Evolutionary conservation across 2,888 invertebrate genomes (phyloP).

Genomic region (Campopleginae sp.): DNA sequence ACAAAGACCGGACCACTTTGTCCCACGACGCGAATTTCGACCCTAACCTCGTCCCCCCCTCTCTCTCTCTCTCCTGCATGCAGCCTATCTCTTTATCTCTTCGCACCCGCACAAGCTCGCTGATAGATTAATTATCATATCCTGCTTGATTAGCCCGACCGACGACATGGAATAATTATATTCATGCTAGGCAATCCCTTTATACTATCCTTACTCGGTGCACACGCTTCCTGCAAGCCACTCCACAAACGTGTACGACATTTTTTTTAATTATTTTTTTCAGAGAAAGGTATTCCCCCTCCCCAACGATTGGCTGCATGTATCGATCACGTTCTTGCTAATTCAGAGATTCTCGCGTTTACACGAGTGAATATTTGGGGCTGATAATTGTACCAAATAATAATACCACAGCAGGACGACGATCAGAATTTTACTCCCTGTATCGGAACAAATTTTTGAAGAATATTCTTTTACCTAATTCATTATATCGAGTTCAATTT

Average conservation of each 20-base stretch:
- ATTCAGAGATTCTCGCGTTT: not conserved
- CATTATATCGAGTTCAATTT: too few relatives aligned
- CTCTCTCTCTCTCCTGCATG: not conserved
- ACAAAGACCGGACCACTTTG: constrained; percentile 63
- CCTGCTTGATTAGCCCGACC: constrained; percentile 65
- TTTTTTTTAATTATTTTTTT: not conserved
- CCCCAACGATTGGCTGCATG: not conserved
- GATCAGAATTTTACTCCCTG: not conserved
- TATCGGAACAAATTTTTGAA: not conserved
- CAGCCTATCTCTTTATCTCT: not conserved
- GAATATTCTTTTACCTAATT: too few relatives aligned
- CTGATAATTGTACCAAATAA: not conserved
- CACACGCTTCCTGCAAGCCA: not conserved
- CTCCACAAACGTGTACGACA: not conserved
- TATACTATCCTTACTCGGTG: constrained; percentile 22
- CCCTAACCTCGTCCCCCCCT: not conserved
- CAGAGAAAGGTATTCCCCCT: not conserved
- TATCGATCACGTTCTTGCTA: not conserved
- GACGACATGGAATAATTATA: constrained; percentile 67
- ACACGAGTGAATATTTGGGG: not conserved
- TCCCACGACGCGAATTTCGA: constrained; percentile 28
- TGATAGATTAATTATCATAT: constrained; percentile 67
- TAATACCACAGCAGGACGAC: not conserved
- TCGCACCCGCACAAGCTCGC: constrained; percentile 50
- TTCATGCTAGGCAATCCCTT: constrained; percentile 44